Conservation (phyloP, 37 sponge, comb jelly and placozoan genomes). For the Lycopodina hypogea region DNA sequence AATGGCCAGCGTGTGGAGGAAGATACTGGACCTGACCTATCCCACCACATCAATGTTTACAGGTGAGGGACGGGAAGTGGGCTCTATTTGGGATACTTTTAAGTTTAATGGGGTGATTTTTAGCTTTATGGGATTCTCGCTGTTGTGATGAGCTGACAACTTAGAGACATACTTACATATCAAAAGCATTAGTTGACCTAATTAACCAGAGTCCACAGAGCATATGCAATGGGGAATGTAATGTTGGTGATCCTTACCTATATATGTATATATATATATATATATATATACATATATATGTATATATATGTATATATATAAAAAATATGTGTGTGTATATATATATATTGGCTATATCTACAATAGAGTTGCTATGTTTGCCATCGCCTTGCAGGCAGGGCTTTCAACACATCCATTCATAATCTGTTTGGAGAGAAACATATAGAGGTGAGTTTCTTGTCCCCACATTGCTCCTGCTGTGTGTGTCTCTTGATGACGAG, state of each 20-base stretch:
- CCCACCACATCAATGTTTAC: constrained; percentile 85
- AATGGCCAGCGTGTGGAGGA: constrained; percentile 67
- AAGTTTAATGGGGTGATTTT: background rate
- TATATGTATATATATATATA: no score
- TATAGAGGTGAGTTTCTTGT: constrained; percentile 78
- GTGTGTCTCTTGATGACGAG: background rate
- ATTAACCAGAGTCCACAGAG: no score
- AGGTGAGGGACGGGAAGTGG: constrained; percentile 46
- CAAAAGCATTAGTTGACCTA: no score
- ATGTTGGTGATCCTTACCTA: no score
- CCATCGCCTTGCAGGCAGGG: constrained; percentile 54
- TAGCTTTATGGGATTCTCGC: background rate
- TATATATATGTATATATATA: background rate
- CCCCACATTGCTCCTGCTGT: no score
- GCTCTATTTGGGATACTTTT: background rate
- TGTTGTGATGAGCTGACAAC: no score
- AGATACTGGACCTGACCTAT: constrained; percentile 87
- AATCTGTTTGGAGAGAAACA: constrained; percentile 81
- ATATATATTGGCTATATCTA: no score
- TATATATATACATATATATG: no score
- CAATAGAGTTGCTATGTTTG: no score
- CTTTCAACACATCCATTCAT: constrained; percentile 59
- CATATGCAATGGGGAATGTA: no score
- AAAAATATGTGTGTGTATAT: no score
- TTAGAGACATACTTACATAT: no score